Evolutionary conservation across 1,140 invertebrate species (phyloP), one percentile per base, ranked within the genome.

Genomic region (Littorina saxatilis): DNA sequence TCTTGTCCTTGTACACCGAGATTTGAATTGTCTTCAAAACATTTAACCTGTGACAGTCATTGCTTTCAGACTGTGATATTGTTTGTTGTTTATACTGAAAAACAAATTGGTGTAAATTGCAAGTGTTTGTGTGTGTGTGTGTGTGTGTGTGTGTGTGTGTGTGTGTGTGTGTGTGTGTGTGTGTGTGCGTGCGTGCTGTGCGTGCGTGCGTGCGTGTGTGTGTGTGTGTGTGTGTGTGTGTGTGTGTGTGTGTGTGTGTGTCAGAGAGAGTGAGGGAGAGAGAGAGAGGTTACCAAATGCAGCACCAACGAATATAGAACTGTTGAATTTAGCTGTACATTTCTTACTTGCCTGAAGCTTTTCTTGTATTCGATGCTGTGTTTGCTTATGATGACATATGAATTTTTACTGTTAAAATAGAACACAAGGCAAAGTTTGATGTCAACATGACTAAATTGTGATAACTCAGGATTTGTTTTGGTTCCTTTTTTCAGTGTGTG

Each of bases 151-250:
- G 70, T 23, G 32, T 73, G 70, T 37, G 32, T 73, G 40, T 73
- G 58, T 27, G 58, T 63, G 58, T 63, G 58, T 63, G 58, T 63
- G 58, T 27, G 58, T 63, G 58, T 63, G 58, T 27, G 58, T 63
- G 58, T 63, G 58, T 27, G 58, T 63, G 58, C 47, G 20, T 50
- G 47, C 20, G 47, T 50, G 47, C 20, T 50, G 47, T 50, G 47
- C 20, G 47, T 50, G 47, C 20, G 47, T 50, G 47, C 20, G 47
- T 50, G 47, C 20, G 47, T 63, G 58, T 63, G 58, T 63, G 58
- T 63, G 58, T 63, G 58, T 63, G 58, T 63, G 58, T 63, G 58
- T 63, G 58, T 63, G 58, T 63, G 58, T 63, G 58, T 63, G 58
- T 63, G 58, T 63, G 58, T 63, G 58, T 63, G 58, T 63, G 58